These are phyloP conservation scores for Chrysolina americana DNA, from an alignment of 2,888 invertebrate genomes.

Conservation along the genomic window DNA sequence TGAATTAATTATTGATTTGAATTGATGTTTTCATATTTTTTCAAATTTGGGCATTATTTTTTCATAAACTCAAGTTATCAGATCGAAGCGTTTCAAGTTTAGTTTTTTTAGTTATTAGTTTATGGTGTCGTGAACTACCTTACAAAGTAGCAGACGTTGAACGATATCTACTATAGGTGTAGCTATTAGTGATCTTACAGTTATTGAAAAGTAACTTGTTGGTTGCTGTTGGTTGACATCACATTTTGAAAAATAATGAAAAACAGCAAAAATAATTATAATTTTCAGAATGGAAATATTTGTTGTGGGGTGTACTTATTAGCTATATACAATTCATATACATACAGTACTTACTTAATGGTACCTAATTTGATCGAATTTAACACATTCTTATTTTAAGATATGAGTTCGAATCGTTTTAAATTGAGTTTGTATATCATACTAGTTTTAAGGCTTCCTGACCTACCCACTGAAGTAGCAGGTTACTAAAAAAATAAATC, in stretches of 20 bases:
- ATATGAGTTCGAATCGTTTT: constrained; percentile 41
- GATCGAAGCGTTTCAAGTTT: too few species aligned
- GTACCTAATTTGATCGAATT: constrained; percentile 62
- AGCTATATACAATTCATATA: too few species aligned
- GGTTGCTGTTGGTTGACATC: too few species aligned
- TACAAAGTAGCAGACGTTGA: too few species aligned
- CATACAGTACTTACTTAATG: constrained; percentile 58
- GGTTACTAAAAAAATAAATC: constrained; percentile 49
- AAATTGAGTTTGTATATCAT: constrained; percentile 36
- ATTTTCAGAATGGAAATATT: constrained; percentile 55
- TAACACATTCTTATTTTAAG: constrained; percentile 49
- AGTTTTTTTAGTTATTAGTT: too few species aligned
- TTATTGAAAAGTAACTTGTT: too few species aligned
- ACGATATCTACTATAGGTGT: too few species aligned
- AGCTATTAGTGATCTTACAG: too few species aligned
- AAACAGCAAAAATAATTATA: too few species aligned
- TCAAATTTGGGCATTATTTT: constrained; percentile 65
- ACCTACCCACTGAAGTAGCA: constrained; percentile 47
- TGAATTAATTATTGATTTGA: constrained; percentile 59
- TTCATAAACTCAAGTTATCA: too few species aligned
- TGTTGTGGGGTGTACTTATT: constrained; percentile 58
- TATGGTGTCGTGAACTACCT: too few species aligned
- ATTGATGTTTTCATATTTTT: constrained; percentile 60
- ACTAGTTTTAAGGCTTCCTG: constrained; percentile 41
- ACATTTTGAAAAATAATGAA: too few species aligned